These are phyloP conservation scores for Python bivittatus DNA, from an alignment of 2,113 vertebrate species.

Conservation along the genomic window DNA sequence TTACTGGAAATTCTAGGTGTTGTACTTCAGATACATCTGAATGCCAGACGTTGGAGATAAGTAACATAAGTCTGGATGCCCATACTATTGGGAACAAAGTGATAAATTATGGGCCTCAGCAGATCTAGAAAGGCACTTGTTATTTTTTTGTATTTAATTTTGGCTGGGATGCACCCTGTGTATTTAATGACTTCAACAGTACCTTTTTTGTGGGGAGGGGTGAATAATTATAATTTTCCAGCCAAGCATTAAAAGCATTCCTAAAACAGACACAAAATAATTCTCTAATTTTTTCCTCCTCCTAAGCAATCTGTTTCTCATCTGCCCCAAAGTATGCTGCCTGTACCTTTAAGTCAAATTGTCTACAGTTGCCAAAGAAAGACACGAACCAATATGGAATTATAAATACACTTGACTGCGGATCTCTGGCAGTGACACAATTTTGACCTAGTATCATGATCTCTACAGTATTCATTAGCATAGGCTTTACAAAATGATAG, in stretches of 20 bases:
- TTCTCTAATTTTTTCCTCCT: constrained; percentile 31
- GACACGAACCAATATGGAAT: constrained; percentile 22
- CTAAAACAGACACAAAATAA: constrained; percentile 65
- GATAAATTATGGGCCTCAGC: too few species aligned
- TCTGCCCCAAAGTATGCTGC: constrained; percentile 63
- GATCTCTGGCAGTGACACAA: constrained; percentile 60
- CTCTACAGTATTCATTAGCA: not conserved
- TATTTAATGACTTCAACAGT: not conserved
- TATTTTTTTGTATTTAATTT: not conserved
- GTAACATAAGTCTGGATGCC: not conserved
- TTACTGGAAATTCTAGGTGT: not conserved
- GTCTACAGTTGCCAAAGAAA: constrained; percentile 60
- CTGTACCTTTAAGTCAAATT: constrained; percentile 69
- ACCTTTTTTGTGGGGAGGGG: not conserved
- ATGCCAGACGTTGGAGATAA: not conserved
- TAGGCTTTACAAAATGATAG: constrained; percentile 29
- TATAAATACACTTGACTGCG: constrained; percentile 66
- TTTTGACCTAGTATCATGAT: constrained; percentile 54
- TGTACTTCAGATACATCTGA: not conserved
- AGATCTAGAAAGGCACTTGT: not conserved
- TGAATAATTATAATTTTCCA: constrained; percentile 22
- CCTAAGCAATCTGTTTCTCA: constrained; percentile 66
- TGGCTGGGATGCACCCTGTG: not conserved
- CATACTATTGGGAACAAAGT: not conserved
- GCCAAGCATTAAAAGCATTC: constrained; percentile 73